Evolutionary conservation across 2,888 invertebrate genomes (phyloP).

Genomic region (Megastigmus dorsalis): DNA sequence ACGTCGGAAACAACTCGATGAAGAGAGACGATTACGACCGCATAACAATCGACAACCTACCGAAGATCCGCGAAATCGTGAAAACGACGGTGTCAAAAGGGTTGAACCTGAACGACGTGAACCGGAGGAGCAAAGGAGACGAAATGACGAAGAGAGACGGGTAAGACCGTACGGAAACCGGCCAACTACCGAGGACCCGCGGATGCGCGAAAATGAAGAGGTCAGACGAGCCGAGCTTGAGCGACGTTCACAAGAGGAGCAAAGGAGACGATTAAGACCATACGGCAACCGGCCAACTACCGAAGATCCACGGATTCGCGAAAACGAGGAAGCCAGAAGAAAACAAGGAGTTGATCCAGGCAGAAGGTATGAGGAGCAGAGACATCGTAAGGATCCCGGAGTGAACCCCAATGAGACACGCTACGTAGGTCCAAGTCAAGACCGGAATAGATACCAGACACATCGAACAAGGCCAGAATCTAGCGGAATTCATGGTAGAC

Average conservation of each 20-base stretch:
- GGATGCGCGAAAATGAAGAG: neutral
- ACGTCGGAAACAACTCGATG: neutral
- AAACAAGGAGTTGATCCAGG: no score
- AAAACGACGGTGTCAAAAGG: neutral
- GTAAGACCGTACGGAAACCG: constrained; percentile 22
- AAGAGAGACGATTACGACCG: neutral
- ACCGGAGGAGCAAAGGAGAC: neutral
- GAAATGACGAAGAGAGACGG: constrained; percentile 44
- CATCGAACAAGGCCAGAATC: no score
- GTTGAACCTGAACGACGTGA: neutral
- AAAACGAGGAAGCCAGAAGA: no score
- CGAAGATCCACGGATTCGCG: no score
- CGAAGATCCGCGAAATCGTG: neutral
- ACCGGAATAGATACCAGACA: no score
- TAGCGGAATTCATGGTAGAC: no score
- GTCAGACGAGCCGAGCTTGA: constrained; percentile 1
- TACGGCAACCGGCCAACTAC: no score
- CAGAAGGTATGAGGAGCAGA: no score
- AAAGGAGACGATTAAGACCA: constrained; percentile 14
- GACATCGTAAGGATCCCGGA: no score
- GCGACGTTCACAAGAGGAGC: constrained; percentile 34
- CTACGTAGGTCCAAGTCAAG: no score
- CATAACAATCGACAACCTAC: neutral
- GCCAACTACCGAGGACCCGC: constrained; percentile 8
- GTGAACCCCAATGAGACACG: no score